Evolutionary conservation across 2,888 invertebrate species (phyloP), one percentile per base, ranked within the genome.

Genomic region (Anorthoa munda): DNA sequence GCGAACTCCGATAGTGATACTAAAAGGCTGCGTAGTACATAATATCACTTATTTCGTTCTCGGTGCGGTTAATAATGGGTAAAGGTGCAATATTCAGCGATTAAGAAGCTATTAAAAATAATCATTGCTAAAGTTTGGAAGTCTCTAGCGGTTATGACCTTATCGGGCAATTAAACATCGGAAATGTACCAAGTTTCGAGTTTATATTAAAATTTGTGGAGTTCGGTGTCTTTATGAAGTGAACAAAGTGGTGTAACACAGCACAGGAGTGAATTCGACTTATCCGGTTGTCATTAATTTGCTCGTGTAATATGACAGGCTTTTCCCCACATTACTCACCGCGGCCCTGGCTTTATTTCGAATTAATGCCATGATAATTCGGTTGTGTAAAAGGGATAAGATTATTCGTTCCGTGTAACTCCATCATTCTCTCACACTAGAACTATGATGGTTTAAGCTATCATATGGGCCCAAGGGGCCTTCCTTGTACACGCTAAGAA

Each of bases 51-150:
- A 69, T 82, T 73, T 67, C 71, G 48, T 66, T 81, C 45, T 21
- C 46, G 61, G 64, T 77, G 68, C 68, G 72, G 56, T 69, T 83
- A 83, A 82, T 80, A 46, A 58, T 65, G 39, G 45, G 13, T 21
- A 60, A 60, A 17, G 21, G 53, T 51, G 59, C 18, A 64, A 66
- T 77, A 67, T 80, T 69, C 75, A 55, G 56, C 15, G 65, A 66
- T 79, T 67, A 72, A 76, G 50, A 80, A 67, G 81, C 65, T 71
- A 84, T 81, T 81, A 73, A 82, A 82, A 84, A 77, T 73, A 21
- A 81, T 84, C 84, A 84, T 81, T 80, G 26, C 81, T 0, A 76
- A 82, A 82, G 81, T 82, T 82, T 21, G 12, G 64, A 72, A 26
- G 84, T 72, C 81, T 53, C 72, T 21, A 72, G 45, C 68, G 59